Base-by-base conservation (phyloP, 2,888 invertebrate species). In the Campopleginae sp. region DNA sequence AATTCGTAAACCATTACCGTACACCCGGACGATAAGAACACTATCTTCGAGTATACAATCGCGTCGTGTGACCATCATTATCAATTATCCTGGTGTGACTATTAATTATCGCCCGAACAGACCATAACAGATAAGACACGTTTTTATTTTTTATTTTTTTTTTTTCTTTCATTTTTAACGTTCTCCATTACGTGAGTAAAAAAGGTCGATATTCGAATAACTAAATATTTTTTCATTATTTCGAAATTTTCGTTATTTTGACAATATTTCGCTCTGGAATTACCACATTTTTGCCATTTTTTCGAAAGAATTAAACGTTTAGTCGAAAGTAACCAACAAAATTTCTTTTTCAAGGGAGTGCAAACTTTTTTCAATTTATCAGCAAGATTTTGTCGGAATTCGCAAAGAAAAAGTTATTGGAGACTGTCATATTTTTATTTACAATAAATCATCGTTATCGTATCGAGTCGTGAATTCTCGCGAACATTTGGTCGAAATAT, bases 1-100 rank as follows among this genome's bases (percentile, higher is more conserved):
- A 70, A 70, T 70, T 70, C 70, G 70, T 31, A 31, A 48, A 70
- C n/a, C 48, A 70, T 70, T n/a, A 48, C 31, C 27, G 31, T n/a
- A 10, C 6, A 38, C 38, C 2, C 42, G 12, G 8, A 17, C 48
- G 70, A 70, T 27, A 70, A 70, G 70, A 51, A 70, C 48, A 48
- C 46, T 70, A 19, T 70, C 48, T 70, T 8, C 31, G 12, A 23
- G 46, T 19, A 38, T 38, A 68, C 70, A 70, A 70, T 70, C 31
- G 8, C 31, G 8, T 48, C 46, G 48, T 70, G 27, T 70, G 27
- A 68, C 14, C 46, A 68, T 68, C 33, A 70, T 70, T 70, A 31
- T 48, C 48, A 70, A 70, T 70, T 48, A 48, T 70, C 48, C 2
- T 33, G 17, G 31, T 31, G 42, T 17, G 48, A n/a, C 48, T 23